These are phyloP conservation scores for Hycleus phaleratus DNA, from an alignment of 1,140 invertebrate genomes.

Conservation along the genomic window DNA sequence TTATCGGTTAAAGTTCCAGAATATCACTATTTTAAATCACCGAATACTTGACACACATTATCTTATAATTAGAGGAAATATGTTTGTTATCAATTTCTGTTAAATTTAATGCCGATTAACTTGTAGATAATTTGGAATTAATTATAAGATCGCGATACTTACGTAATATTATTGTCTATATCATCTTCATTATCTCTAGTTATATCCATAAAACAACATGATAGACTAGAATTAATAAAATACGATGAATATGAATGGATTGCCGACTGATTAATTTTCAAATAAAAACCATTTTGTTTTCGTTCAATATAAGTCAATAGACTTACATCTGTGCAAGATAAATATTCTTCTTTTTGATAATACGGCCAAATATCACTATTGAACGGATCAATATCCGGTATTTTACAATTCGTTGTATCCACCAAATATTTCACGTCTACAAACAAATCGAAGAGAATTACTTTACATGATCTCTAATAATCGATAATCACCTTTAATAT, in stretches of 20 bases:
- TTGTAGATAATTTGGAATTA: constrained; percentile 1
- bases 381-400: constrained; percentile 27
- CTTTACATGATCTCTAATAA: not conserved
- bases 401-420: constrained; percentile 26
- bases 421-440: constrained; percentile 22
- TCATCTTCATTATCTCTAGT: constrained; percentile 17
- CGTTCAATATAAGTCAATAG: constrained; percentile 27
- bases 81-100: too few relatives aligned
- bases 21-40: too few relatives aligned
- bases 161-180: constrained; percentile 18
- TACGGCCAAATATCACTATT: constrained; percentile 26
- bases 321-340: not conserved
- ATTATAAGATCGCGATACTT: constrained; percentile 11
- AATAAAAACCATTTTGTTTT: constrained; percentile 9
- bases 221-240: not conserved
- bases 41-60: too few relatives aligned
- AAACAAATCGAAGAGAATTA: not conserved
- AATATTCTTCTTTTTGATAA: constrained; percentile 16
- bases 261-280: constrained; percentile 22
- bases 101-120: too few relatives aligned
- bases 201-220: constrained; percentile 29
- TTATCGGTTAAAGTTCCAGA: too few relatives aligned
- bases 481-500: not conserved
- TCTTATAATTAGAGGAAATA: too few relatives aligned
- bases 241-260: constrained; percentile 14